Evolutionary conservation across 2,113 vertebrate genomes (phyloP).

Genomic region (Syngnathus floridae): DNA sequence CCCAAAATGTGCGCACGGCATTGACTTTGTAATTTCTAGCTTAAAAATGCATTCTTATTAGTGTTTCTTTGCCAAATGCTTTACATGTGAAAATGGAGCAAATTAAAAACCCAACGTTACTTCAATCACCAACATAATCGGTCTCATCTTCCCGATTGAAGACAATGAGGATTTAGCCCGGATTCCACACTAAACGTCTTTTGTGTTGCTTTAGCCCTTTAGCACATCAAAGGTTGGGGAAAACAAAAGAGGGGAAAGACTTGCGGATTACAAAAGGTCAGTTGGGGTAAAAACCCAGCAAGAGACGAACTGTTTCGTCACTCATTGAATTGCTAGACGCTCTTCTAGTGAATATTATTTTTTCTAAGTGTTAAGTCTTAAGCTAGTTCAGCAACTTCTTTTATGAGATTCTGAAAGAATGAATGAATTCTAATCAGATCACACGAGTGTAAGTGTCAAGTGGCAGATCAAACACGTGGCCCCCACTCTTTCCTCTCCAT

Average conservation of each 20-base stretch:
- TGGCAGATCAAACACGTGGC: conserved; percentile 18
- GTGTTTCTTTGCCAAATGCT: conserved; percentile 3
- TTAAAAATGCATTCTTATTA: conserved; percentile 15
- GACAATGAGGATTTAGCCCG: not conserved
- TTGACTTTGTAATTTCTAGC: conserved; percentile 12
- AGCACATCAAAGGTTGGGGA: conserved; percentile 9
- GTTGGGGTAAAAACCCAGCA: conserved; percentile 6
- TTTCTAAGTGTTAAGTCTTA: too few relatives aligned
- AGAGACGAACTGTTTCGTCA: conserved; percentile 10
- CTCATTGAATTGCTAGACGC: not conserved
- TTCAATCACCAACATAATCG: not conserved
- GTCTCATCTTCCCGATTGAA: not conserved
- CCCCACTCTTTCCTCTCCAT: conserved; percentile 4
- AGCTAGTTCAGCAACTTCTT: not conserved
- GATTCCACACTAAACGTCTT: not conserved
- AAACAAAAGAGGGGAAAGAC: conserved; percentile 2
- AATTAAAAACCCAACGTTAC: not conserved
- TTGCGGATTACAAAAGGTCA: conserved; percentile 4
- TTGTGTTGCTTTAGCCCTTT: conserved; percentile 4
- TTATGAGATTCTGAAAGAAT: not conserved
- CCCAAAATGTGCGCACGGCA: conserved; percentile 30
- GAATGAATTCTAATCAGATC: not conserved
- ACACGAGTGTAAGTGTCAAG: not conserved
- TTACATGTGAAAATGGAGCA: not conserved
- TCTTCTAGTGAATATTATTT: not conserved